Base-by-base conservation (phyloP, 2,888 invertebrate genomes). In the Rhimphoctona megacephalus region DNA sequence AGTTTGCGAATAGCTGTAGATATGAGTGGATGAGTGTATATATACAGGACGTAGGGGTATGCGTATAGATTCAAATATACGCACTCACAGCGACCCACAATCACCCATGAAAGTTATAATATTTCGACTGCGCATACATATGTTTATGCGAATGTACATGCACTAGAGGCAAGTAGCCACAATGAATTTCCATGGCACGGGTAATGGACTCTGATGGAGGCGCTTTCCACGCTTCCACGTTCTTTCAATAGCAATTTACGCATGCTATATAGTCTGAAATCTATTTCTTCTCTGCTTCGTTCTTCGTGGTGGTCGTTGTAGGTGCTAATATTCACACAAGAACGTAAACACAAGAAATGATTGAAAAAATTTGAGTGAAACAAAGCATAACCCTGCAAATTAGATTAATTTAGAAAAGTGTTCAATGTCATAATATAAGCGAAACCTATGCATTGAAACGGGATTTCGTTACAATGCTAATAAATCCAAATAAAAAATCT, bases 61-160 rank as follows among this genome's bases (percentile, higher is more conserved):
- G 25, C 54, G 33, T 57, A 66, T 57, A 74, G 39, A n/a, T 54
- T 52, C 80, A 87, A 86, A 89, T 84, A 83, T 83, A 88, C 88
- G 89, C 85, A 86, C 88, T 30, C 66, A 54, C 25, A 33, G 39
- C n/a, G 49, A 22, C 17, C 46, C 43, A 83, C 72, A 64, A 66
- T 77, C 52, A 73, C 33, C 66, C 52, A 64, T 73, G 43, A 8
- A 73, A 78, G 70, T 9, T 39, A 39, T 39, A n/a, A n/a, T 66
- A 54, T 57, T 67, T 49, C 22, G 57, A 79, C 25, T 25, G 14
- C 33, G 57, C 6, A 39, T 57, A n/a, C 36, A 25, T 43, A 43
- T 25, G 22, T 14, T 25, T 22, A 33, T 8, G 36, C 9, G 17
- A 9, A 74, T 25, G 33, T 5, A 46, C 22, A 43, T 43, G 30